Conservation (phyloP, 1,140 invertebrate species). For the Lamellibrachia luymesi region DNA sequence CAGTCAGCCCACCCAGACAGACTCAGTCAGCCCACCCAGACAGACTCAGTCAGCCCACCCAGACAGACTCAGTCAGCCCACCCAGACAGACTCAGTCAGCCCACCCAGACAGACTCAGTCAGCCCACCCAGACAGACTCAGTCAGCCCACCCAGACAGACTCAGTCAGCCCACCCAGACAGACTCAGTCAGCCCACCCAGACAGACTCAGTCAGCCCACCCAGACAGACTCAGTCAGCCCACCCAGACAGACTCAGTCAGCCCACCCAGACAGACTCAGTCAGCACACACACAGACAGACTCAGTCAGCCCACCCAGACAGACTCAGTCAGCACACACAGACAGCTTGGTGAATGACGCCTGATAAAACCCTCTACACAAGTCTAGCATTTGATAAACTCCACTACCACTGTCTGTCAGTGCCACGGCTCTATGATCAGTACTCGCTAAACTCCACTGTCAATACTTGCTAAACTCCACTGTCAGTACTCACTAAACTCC, state of each 20-base stretch:
- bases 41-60: too few species aligned
- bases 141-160: too few species aligned
- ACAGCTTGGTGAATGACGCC: neutral
- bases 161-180: neutral
- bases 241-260: neutral
- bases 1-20: too few species aligned
- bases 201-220: neutral
- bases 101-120: neutral
- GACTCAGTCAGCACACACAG: neutral
- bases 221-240: too few species aligned
- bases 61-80: neutral
- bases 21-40: neutral
- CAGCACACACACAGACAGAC: neutral
- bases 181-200: too few species aligned
- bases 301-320: neutral
- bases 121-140: neutral
- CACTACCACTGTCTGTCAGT: neutral
- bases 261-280: neutral
- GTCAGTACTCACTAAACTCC: neutral
- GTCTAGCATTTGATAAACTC: neutral
- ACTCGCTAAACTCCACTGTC: neutral
- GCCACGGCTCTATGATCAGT: neutral
- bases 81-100: too few species aligned
- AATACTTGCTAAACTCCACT: neutral
- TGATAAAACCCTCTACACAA: neutral